Evolutionary conservation across 2,113 vertebrate genomes (phyloP).

Genomic region (Ochotona princeps): DNA sequence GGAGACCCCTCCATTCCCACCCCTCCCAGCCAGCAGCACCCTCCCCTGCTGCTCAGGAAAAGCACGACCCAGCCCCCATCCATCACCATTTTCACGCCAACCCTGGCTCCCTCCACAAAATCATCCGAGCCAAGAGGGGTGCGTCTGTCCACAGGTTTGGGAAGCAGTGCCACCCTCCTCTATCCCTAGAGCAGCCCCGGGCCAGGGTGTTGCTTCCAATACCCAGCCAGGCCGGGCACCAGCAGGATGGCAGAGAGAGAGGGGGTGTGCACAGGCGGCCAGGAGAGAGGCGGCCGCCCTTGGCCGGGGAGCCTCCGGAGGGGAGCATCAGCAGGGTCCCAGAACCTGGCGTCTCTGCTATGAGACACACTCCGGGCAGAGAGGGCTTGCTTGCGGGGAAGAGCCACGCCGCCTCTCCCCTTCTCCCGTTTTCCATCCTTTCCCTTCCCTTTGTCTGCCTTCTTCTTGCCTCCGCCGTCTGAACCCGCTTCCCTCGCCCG

Average conservation of each 20-base stretch:
- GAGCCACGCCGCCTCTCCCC: background rate
- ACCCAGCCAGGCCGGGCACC: background rate
- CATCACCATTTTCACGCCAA: background rate
- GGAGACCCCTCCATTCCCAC: background rate
- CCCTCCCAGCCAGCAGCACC: background rate
- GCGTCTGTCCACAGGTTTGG: background rate
- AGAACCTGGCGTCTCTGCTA: conserved; percentile 16
- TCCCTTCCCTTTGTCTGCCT: conserved; percentile 63
- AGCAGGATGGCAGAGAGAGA: background rate
- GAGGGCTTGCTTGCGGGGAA: background rate
- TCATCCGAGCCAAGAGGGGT: background rate
- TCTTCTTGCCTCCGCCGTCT: background rate
- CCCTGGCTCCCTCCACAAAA: background rate
- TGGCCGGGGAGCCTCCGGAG: background rate
- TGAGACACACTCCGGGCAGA: background rate
- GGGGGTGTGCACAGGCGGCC: conserved; percentile 15
- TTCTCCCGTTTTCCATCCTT: background rate
- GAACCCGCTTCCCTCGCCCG: conserved; percentile 2
- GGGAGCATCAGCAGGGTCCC: background rate
- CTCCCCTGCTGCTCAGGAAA: background rate
- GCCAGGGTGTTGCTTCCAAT: background rate
- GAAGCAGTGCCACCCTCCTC: background rate
- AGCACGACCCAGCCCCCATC: background rate
- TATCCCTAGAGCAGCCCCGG: background rate
- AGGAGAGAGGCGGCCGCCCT: background rate